Evolutionary conservation across 1,140 invertebrate genomes (phyloP).

Genomic region (Asbolus verrucosus): DNA sequence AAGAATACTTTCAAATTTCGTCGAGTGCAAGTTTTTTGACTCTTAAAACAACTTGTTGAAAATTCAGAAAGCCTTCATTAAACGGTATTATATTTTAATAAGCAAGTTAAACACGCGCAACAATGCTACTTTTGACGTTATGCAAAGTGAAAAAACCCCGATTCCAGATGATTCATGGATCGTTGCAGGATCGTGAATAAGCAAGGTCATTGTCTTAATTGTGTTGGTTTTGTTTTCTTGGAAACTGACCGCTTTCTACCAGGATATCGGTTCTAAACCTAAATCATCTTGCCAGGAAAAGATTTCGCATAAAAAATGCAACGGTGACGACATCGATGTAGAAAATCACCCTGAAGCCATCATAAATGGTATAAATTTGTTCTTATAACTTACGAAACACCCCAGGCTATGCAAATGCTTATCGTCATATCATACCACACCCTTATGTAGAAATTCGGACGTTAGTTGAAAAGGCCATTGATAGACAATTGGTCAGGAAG

Average conservation of each 20-base stretch:
- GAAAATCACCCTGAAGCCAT: slow-evolving; percentile 10
- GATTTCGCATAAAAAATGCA: neutral
- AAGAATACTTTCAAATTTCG: neutral
- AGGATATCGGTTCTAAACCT: slow-evolving; percentile 16
- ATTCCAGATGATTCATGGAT: neutral
- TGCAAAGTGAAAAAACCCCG: slow-evolving; percentile 3
- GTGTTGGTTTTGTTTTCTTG: slow-evolving; percentile 22
- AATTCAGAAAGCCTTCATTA: too few relatives aligned
- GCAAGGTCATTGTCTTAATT: neutral
- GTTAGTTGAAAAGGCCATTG: neutral
- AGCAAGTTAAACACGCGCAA: too few relatives aligned
- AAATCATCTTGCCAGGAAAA: slow-evolving; percentile 8
- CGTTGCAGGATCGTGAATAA: neutral
- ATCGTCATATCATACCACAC: neutral
- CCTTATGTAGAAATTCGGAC: neutral
- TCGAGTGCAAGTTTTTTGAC: too few relatives aligned
- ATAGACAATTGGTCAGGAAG: too few relatives aligned
- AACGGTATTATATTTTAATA: too few relatives aligned
- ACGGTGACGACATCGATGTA: slow-evolving; percentile 3
- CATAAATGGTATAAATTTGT: neutral
- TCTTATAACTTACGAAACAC: neutral
- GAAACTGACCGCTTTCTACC: slow-evolving; percentile 27
- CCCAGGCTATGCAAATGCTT: slow-evolving; percentile 1
- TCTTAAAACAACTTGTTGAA: too few relatives aligned
- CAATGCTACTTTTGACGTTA: too few relatives aligned